Conservation (phyloP, 2,888 invertebrate genomes). For the Lordiphosa fenestrarum region DNA sequence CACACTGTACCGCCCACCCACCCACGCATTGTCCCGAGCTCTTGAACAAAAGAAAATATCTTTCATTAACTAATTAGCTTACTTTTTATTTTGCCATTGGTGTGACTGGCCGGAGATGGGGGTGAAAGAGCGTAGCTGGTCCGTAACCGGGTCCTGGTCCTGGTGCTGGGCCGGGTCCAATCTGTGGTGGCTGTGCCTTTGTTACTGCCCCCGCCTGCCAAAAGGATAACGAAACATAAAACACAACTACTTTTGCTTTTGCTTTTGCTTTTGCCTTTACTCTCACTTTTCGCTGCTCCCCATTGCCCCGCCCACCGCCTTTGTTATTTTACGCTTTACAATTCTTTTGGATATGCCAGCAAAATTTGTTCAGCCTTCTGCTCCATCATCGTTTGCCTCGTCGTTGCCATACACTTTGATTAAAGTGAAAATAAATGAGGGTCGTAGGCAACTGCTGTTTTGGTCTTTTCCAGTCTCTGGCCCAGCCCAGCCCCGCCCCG, state of each 20-base stretch:
- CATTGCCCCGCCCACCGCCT: slow-evolving; percentile 27
- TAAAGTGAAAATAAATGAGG: slow-evolving; percentile 73
- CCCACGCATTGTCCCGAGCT: slow-evolving; percentile 14
- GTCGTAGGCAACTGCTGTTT: slow-evolving; percentile 67
- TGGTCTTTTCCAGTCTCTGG: slow-evolving; percentile 23
- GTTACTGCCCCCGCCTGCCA: slow-evolving; percentile 28
- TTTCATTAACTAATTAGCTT: slow-evolving; percentile 75
- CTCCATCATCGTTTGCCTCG: slow-evolving; percentile 17
- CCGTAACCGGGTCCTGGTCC: background rate
- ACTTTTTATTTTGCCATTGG: slow-evolving; percentile 61
- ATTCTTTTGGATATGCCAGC: slow-evolving; percentile 65
- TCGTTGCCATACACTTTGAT: slow-evolving; percentile 63
- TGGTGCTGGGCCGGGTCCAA: slow-evolving; percentile 12
- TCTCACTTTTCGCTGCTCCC: slow-evolving; percentile 5
- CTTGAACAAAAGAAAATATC: slow-evolving; percentile 69
- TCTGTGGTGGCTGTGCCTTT: slow-evolving; percentile 53
- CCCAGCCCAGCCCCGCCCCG: background rate
- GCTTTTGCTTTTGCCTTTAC: slow-evolving; percentile 10
- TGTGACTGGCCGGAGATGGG: slow-evolving; percentile 1
- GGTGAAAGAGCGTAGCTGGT: background rate
- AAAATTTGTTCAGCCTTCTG: slow-evolving; percentile 60
- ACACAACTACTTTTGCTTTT: slow-evolving; percentile 53
- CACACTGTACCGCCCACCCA: background rate
- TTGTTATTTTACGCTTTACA: slow-evolving; percentile 72
- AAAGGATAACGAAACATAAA: slow-evolving; percentile 65